Conservation (phyloP, 2,888 invertebrate species). For the Calephelis perditalis region DNA sequence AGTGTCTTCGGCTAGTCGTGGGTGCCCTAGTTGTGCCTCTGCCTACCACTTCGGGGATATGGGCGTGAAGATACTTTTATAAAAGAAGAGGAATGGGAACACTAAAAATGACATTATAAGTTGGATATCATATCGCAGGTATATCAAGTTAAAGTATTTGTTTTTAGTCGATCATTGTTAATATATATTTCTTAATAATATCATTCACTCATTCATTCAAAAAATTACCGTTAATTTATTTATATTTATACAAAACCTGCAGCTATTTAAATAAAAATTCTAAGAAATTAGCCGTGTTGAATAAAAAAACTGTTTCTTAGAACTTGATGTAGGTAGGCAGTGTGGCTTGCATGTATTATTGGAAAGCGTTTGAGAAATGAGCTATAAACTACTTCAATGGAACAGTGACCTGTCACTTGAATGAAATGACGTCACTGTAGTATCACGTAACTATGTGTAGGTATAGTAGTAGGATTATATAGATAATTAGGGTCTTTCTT, state of each 20-base stretch:
- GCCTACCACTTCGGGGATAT: too few relatives aligned
- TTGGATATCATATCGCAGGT: too few relatives aligned
- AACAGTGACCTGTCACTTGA: constrained; percentile 51
- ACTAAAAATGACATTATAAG: too few relatives aligned
- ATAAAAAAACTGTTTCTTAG: background rate
- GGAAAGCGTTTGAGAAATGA: constrained; percentile 22
- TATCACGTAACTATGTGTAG: constrained; percentile 33
- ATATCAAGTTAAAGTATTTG: background rate
- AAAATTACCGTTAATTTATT: background rate
- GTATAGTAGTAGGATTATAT: constrained; percentile 34
- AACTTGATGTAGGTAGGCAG: background rate
- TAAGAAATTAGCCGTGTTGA: background rate
- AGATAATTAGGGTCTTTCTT: constrained; percentile 67
- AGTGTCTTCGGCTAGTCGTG: too few relatives aligned
- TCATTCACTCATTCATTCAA: background rate
- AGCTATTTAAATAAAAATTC: background rate
- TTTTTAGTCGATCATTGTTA: too few relatives aligned
- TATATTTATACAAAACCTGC: too few relatives aligned
- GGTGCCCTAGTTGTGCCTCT: too few relatives aligned
- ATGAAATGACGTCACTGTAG: constrained; percentile 67
- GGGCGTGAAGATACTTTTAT: too few relatives aligned
- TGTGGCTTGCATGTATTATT: background rate
- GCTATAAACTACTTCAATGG: constrained; percentile 39
- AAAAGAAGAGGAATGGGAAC: too few relatives aligned
- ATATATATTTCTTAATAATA: background rate